Evolutionary conservation across 2,113 vertebrate genomes (phyloP).

Genomic region (Carassius gibelio): DNA sequence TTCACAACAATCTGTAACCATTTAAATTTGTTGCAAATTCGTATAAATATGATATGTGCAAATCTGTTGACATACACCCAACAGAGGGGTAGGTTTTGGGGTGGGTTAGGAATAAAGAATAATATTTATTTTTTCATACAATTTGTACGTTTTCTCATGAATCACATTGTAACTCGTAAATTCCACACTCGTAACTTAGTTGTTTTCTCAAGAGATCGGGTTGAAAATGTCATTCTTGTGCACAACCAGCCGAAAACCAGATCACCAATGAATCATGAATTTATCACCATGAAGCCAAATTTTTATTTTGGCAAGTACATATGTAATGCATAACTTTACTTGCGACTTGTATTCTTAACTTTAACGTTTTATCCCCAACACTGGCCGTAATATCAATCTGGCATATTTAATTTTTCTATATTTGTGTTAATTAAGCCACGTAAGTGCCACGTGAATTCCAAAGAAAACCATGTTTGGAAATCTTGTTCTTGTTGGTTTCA

Average conservation of each 20-base stretch:
- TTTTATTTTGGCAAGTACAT: slow-evolving; percentile 31
- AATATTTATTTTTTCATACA: no score
- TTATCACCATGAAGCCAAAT: not conserved
- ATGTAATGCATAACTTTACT: no score
- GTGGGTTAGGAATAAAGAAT: no score
- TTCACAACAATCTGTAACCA: no score
- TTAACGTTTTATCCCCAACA: not conserved
- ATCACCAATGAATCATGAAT: not conserved
- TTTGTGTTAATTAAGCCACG: not conserved
- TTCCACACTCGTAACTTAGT: no score
- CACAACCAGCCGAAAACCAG: not conserved
- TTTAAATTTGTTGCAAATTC: no score
- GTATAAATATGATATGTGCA: no score
- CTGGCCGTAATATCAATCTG: not conserved
- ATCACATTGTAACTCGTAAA: not conserved
- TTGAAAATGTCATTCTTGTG: not conserved
- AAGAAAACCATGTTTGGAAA: slow-evolving; percentile 23
- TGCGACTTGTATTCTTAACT: not conserved
- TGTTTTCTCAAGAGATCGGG: not conserved
- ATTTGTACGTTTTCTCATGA: not conserved
- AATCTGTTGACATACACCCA: no score
- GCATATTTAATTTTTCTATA: slow-evolving; percentile 45
- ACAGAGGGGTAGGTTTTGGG: no score
- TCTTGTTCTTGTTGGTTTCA: slow-evolving; percentile 14
- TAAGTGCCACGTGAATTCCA: not conserved